Percentiles rank a stretch among this genome's conserved stretches.
Evolutionary conservation across 2,113 vertebrate genomes (phyloP).

Genomic region (Pionites leucogaster): DNA sequence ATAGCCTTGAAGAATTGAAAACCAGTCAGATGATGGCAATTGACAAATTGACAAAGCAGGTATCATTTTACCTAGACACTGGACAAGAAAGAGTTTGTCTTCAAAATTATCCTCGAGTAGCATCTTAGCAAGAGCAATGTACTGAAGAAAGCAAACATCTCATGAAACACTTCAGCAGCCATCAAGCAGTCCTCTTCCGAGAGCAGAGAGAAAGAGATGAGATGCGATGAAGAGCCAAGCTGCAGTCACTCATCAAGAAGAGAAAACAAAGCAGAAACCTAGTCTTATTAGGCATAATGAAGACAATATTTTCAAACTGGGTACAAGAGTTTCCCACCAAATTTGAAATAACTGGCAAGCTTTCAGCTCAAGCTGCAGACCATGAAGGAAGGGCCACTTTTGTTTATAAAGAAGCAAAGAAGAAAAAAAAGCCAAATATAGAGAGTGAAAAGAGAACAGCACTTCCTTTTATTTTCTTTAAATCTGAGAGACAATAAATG

Average conservation of each 20-base stretch:
- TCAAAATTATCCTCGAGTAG: background rate
- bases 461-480: background rate
- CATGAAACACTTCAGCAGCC: background rate
- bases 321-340: background rate
- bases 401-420: background rate
- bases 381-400: background rate
- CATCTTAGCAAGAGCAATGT: background rate
- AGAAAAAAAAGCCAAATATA: background rate
- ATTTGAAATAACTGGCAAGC: background rate
- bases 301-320: background rate
- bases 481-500: background rate
- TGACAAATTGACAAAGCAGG: background rate
- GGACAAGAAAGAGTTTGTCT: background rate
- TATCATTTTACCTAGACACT: background rate
- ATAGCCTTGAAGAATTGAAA: rapidly evolving
- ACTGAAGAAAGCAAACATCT: background rate
- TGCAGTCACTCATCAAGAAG: background rate
- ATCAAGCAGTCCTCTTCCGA: background rate
- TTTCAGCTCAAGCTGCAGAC: background rate
- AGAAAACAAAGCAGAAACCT: background rate
- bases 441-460: background rate
- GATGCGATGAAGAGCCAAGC: rapidly evolving
- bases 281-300: background rate
- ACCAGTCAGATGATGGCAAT: background rate
- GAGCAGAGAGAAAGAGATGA: rapidly evolving